phyloP scores from a whole-genome alignment of 2,797 vertebrate genomes.

The Serranus cabrilla region DNA sequence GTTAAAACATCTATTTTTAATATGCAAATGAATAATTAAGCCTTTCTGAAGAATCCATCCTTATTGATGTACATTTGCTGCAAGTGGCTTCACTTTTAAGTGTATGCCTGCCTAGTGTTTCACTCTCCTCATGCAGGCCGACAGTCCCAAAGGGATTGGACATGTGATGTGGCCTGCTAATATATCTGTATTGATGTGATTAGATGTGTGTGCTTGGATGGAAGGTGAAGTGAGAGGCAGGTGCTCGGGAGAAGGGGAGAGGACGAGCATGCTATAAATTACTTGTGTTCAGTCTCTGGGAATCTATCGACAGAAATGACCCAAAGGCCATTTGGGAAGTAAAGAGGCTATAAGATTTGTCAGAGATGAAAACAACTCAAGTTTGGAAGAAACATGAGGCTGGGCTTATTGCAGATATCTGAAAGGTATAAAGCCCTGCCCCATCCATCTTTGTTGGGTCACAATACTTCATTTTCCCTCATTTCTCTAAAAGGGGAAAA shows the following conservation, averaged over 20 bases:
- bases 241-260: slow-evolving; percentile 29
- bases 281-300: slow-evolving; percentile 40
- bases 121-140: not conserved
- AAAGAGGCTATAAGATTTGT: slow-evolving; percentile 46
- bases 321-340: slow-evolving; percentile 48
- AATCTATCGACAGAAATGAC: slow-evolving; percentile 62
- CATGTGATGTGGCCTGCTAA: slow-evolving; percentile 1
- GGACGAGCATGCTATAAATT: slow-evolving; percentile 33
- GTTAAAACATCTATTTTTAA: slow-evolving; percentile 32
- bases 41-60: not conserved
- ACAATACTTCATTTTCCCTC: slow-evolving; percentile 76
- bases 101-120: slow-evolving; percentile 1
- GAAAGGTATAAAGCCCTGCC: slow-evolving; percentile 48
- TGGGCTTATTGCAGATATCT: slow-evolving; percentile 63
- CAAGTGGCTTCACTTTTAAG: slow-evolving; percentile 1
- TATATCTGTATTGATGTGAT: slow-evolving; percentile 25
- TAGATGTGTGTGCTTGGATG: slow-evolving; percentile 12
- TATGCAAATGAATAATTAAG: slow-evolving; percentile 16
- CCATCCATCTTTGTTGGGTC: slow-evolving; percentile 71
- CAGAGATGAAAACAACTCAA: slow-evolving; percentile 63
- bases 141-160: slow-evolving; percentile 1
- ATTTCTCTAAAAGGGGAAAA: slow-evolving; percentile 83
- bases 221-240: slow-evolving; percentile 51
- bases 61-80: slow-evolving; percentile 1
- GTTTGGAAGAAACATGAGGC: slow-evolving; percentile 48